A percentile compares a stretch with the other conserved stretches of the same genome.
phyloP scores from a whole-genome alignment of 2,888 invertebrate species.

The Flabesymbios commensalis region DNA sequence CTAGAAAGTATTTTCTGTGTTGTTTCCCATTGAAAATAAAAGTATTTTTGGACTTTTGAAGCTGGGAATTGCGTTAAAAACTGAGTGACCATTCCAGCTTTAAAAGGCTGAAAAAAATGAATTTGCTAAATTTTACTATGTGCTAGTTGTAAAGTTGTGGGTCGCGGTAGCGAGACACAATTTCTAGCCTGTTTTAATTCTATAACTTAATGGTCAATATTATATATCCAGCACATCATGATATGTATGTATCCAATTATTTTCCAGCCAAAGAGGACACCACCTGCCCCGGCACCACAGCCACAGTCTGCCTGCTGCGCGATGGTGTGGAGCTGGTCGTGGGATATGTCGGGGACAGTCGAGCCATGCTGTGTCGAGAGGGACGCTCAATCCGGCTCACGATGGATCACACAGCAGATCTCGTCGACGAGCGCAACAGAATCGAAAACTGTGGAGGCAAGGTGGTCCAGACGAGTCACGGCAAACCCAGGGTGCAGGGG shows the following conservation, averaged over 20 bases:
- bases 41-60: too few relatives aligned
- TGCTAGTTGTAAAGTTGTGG: too few relatives aligned
- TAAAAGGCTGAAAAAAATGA: too few relatives aligned
- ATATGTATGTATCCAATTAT: neutral
- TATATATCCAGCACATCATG: neutral
- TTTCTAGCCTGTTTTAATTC: too few relatives aligned
- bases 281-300: conserved; percentile 63
- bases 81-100: too few relatives aligned
- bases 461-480: conserved; percentile 60
- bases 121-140: too few relatives aligned
- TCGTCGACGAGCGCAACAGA: conserved; percentile 61
- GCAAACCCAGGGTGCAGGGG: conserved; percentile 62
- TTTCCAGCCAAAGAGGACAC: neutral
- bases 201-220: too few relatives aligned
- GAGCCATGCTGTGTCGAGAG: conserved; percentile 64
- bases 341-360: conserved; percentile 65
- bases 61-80: too few relatives aligned
- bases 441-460: conserved; percentile 61
- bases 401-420: conserved; percentile 63
- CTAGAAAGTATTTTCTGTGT: too few relatives aligned
- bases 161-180: too few relatives aligned
- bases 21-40: too few relatives aligned
- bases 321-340: conserved; percentile 63
- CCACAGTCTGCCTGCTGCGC: conserved; percentile 64
- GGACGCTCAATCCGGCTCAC: conserved; percentile 62